Conservation (phyloP, 2,888 invertebrate species). For the Imbricaverruca yamaguchii region DNA sequence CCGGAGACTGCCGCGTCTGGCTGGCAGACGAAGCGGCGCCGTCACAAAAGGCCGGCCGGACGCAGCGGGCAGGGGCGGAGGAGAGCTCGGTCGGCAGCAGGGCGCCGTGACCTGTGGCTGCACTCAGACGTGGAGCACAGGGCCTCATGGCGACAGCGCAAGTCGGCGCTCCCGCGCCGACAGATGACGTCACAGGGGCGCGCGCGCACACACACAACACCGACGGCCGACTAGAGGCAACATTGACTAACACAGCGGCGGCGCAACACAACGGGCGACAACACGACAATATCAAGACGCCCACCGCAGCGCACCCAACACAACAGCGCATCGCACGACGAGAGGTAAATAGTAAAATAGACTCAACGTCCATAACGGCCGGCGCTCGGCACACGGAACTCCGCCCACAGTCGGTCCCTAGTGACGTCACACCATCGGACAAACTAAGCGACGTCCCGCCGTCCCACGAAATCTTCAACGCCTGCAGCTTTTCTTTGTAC, state of each 20-base stretch:
- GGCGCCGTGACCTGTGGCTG: neutral
- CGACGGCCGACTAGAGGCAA: neutral
- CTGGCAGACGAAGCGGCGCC: too few species aligned
- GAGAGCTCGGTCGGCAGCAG: neutral
- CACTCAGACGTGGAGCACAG: too few species aligned
- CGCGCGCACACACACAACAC: neutral
- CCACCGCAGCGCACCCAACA: neutral
- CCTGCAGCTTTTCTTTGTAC: neutral
- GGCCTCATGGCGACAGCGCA: too few species aligned
- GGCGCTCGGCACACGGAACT: neutral
- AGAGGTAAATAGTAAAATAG: constrained; percentile 3
- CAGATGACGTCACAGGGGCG: neutral
- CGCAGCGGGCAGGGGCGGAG: neutral
- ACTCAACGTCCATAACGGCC: neutral
- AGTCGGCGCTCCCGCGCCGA: too few species aligned
- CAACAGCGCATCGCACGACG: neutral
- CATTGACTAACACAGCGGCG: neutral
- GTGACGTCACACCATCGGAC: too few species aligned
- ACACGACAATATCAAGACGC: neutral
- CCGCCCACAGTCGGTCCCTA: too few species aligned
- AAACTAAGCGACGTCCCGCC: too few species aligned
- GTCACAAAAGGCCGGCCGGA: neutral
- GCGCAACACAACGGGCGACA: neutral
- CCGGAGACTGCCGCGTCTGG: too few species aligned
- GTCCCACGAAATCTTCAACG: too few species aligned